A percentile compares a stretch with the other conserved stretches of the same genome.
Conservation (phyloP, 2,797 vertebrate genomes). For the Bradypodion pumilum region DNA sequence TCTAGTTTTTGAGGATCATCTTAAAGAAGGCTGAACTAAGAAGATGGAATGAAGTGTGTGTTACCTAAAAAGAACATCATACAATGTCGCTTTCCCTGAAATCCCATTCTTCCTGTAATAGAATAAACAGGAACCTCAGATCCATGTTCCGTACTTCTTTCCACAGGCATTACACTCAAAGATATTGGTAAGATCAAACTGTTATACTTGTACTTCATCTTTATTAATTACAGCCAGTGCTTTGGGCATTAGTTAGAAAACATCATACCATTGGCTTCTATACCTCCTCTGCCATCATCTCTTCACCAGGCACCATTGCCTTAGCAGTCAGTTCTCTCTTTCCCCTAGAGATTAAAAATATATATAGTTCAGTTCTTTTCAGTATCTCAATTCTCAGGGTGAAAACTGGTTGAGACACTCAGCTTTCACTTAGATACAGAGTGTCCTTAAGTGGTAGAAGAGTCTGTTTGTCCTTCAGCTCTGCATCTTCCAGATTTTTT, state of each 20-base stretch:
- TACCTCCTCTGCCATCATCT: too few relatives aligned
- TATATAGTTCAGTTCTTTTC: too few relatives aligned
- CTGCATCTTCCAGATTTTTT: too few relatives aligned
- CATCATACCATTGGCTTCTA: neutral
- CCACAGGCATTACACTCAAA: neutral
- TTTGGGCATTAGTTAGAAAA: neutral
- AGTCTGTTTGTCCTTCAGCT: too few relatives aligned
- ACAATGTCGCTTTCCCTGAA: neutral
- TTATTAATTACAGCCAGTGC: neutral
- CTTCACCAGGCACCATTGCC: too few relatives aligned
- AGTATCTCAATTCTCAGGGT: too few relatives aligned
- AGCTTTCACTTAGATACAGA: too few relatives aligned
- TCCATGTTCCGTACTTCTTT: neutral
- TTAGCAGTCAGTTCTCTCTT: too few relatives aligned
- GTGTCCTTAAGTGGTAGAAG: too few relatives aligned
- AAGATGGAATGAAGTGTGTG: neutral
- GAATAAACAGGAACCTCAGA: neutral
- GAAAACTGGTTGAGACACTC: too few relatives aligned
- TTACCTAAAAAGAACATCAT: neutral
- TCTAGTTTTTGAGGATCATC: neutral
- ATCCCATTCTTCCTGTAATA: neutral
- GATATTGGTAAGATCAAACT: neutral
- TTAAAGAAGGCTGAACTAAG: neutral
- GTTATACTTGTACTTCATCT: neutral
- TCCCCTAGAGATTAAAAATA: too few relatives aligned